phyloP scores from a whole-genome alignment of 1,140 invertebrate genomes.

The Atta colombica region DNA sequence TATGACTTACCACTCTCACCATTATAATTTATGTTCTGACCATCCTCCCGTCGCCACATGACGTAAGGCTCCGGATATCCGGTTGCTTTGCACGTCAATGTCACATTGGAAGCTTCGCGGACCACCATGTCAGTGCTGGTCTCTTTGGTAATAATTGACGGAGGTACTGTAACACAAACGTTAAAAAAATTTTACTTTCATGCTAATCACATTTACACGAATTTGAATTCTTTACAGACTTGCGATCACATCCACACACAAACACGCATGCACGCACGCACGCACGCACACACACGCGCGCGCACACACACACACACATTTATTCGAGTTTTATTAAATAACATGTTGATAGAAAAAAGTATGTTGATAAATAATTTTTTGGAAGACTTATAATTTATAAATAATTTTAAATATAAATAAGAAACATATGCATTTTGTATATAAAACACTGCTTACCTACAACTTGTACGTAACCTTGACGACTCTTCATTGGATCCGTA shows the following conservation, averaged over 20 bases:
- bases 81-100: constrained; percentile 94
- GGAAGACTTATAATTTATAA: background rate
- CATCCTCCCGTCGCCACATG: constrained; percentile 96
- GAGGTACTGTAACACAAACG: constrained; percentile 89
- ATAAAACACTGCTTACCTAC: constrained; percentile 89
- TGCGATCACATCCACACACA: background rate
- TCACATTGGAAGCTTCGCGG: constrained; percentile 95
- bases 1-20: constrained; percentile 91
- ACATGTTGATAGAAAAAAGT: background rate
- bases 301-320: background rate
- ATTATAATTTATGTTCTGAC: constrained; percentile 94
- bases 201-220: background rate
- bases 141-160: constrained; percentile 94
- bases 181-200: background rate
- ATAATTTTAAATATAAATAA: background rate
- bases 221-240: background rate
- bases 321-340: background rate
- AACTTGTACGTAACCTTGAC: constrained; percentile 95
- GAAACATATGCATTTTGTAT: no score
- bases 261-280: background rate
- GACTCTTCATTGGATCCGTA: constrained; percentile 94
- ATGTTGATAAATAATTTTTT: background rate
- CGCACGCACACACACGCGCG: background rate
- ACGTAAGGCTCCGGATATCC: constrained; percentile 96
- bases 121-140: constrained; percentile 96